Evolutionary conservation across 2,888 invertebrate species (phyloP), one percentile per base, ranked within the genome.

Genomic region (Hydrotaea diabolus): DNA sequence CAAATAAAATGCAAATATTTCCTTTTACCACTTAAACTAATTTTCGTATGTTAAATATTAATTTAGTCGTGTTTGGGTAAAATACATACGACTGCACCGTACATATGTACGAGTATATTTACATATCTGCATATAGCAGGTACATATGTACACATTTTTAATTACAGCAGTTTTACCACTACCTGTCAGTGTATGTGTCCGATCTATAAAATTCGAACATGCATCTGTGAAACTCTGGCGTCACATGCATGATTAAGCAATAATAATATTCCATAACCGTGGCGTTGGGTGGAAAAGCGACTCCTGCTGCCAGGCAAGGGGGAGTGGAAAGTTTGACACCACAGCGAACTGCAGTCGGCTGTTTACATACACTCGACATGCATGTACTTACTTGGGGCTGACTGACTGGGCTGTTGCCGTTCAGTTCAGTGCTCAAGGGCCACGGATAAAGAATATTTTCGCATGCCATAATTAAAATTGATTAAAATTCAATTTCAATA

Each of bases 181-280:
- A n/a, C 55, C 9, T 4, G 0, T 9, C 55, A 2, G 21, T 69
- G 69, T 23, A 23, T 69, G 21, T 69, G 43, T 69, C 69, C 69
- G 39, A 7, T 31, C 31, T n/a, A n/a, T 21, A 43, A 43, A 66
- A 66, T 66, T 66, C 2, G n/a, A 66, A 66, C 19, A 19, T 17
- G 49, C n/a, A 13, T 49, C 49, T 13, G 21, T 59, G 59, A 8
- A 69, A 46, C 66, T 43, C 39, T 39, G 66, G 59, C 64, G 53
- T 74, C 77, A 66, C 81, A 77, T 39, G 57, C 83, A 77, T 64
- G 77, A 84, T 84, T 84, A 84, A 84, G 55, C 83, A 80, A 83
- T 84, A 77, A 74, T 84, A 77, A 69, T 19, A 74, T 64, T 79
- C 26, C 8, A 62, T 53, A 55, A 69, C 36, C 53, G 39, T 21